These are phyloP conservation scores for Rhynchophorus ferrugineus DNA, from an alignment of 1,140 invertebrate genomes.

Conservation along the genomic window DNA sequence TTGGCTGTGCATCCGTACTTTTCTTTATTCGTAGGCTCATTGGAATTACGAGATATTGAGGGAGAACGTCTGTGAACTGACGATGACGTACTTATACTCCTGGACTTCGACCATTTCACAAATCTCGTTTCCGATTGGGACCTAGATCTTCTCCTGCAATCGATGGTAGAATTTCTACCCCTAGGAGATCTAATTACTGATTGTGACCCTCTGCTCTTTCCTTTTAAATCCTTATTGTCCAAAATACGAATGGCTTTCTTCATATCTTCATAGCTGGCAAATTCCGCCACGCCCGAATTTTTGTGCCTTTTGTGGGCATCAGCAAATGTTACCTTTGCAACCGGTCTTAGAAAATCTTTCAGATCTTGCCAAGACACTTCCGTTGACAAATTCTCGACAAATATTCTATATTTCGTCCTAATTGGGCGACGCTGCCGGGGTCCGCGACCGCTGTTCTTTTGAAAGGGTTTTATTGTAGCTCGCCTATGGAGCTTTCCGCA, in stretches of 20 bases:
- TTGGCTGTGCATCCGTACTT: neutral
- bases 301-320: slow-evolving; percentile 73
- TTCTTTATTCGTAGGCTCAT: slow-evolving; percentile 8
- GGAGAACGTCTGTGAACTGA: too few species aligned
- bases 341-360: slow-evolving; percentile 97
- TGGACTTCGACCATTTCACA: slow-evolving; percentile 8
- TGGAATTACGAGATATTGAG: slow-evolving; percentile 4
- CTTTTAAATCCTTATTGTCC: slow-evolving; percentile 51
- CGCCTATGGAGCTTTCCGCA: slow-evolving; percentile 63
- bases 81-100: too few species aligned
- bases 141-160: slow-evolving; percentile 14
- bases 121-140: slow-evolving; percentile 15
- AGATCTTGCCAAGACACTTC: slow-evolving; percentile 89
- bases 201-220: slow-evolving; percentile 23
- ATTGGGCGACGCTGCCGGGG: slow-evolving; percentile 86
- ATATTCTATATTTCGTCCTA: slow-evolving; percentile 90
- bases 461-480: slow-evolving; percentile 37
- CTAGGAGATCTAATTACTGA: neutral
- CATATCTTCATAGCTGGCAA: slow-evolving; percentile 83
- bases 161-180: slow-evolving; percentile 5
- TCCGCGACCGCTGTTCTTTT: slow-evolving; percentile 26
- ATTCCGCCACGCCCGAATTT: slow-evolving; percentile 89
- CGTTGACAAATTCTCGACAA: slow-evolving; percentile 96
- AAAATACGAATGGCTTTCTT: slow-evolving; percentile 91
- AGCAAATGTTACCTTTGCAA: slow-evolving; percentile 96